Evolutionary conservation across 2,113 vertebrate species (phyloP).

Genomic region (Bubo blakistoni): DNA sequence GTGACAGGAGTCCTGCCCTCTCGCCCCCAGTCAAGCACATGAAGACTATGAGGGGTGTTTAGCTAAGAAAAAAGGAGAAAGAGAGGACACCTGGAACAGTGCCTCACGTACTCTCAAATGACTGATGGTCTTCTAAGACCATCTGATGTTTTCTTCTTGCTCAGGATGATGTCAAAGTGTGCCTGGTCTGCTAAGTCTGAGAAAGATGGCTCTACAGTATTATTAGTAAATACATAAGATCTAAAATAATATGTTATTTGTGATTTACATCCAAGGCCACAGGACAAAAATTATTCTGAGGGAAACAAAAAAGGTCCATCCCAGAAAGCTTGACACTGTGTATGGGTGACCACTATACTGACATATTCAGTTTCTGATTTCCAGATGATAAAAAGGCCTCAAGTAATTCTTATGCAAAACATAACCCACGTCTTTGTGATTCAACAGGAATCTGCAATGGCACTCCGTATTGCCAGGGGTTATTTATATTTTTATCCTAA

Average conservation of each 20-base stretch:
- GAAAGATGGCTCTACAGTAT: neutral
- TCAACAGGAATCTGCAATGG: neutral
- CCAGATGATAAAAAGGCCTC: constrained; percentile 16
- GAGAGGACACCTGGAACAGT: neutral
- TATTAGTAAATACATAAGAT: neutral
- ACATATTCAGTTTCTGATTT: neutral
- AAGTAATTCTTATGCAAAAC: neutral
- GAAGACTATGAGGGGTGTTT: neutral
- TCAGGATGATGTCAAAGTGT: neutral
- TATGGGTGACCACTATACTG: neutral
- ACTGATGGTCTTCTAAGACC: neutral
- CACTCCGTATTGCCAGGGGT: neutral
- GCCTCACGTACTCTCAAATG: fast-evolving
- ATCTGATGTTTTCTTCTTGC: neutral
- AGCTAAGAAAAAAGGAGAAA: neutral
- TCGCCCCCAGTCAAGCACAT: fast-evolving
- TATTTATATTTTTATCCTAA: constrained; percentile 45
- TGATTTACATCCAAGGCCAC: neutral
- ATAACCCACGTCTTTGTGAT: neutral
- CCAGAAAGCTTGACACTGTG: neutral
- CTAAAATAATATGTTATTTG: neutral
- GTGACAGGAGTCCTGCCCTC: neutral
- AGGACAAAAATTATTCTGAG: neutral
- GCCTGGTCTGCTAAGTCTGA: neutral
- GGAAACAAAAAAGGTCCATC: neutral